Base-by-base conservation (phyloP, 2,797 vertebrate species). In the Dendrocincla tyrannina region DNA sequence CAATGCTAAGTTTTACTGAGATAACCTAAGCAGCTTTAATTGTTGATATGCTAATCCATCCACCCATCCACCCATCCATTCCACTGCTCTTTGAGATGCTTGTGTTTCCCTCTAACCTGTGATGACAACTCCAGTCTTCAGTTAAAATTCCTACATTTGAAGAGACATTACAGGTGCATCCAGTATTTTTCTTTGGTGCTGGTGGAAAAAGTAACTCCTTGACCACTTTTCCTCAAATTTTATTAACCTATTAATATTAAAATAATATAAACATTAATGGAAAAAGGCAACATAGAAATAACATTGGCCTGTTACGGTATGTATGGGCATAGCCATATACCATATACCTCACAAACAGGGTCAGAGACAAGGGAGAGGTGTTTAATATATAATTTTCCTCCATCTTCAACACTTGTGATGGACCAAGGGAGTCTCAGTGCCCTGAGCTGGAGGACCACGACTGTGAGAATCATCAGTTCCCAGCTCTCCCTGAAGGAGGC, bases 351-450 rank as follows among this genome's bases (percentile, higher is more conserved):
- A 35, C 41, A n/a, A 10, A 32, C 3, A 62, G 18, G 30, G 41
- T 23, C 14, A 47, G 5, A 27, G 39, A 30, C 23, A n/a, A 8
- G 44, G 24, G 23, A 58, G 16, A 66, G 13, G 7, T 23, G 4
- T 53, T 67, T 35, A 33, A 67, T 13, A 4, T 14, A 27, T 33
- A 30, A 41, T 35, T 67, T 41, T 11, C 17, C 46, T 74, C 33
- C 39, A 30, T 15, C n/a, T 41, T 60, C 33, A 41, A 7, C 14
- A 22, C 0, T 1, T 3, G 4, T 39, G 56, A 33, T 39, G 28
- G 14, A 46, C 17, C 28, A 18, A 39, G 20, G 2, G 17, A 3
- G 9, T 73, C 37, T 39, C 52, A 33, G 60, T 59, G 24, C 37
- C 28, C 24, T 22, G 28, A 66, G 23, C 13, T 74, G 46, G 3